phyloP scores from a whole-genome alignment of 2,113 vertebrate species.

The Brachyistius frenatus region DNA sequence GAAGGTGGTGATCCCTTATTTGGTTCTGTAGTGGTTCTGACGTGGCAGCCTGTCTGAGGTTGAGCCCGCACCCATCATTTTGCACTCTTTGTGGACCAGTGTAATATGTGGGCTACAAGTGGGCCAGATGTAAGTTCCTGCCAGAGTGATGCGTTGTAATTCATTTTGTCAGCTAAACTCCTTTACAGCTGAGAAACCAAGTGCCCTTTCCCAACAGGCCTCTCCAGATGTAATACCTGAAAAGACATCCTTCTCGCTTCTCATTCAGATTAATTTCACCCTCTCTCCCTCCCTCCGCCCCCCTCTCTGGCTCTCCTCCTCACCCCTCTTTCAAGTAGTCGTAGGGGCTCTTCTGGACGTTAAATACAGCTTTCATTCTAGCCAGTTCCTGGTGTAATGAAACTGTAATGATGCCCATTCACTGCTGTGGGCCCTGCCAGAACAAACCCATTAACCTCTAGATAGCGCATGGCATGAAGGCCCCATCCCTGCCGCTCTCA shows the following conservation, averaged over 20 bases:
- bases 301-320: background rate
- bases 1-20: too few species aligned
- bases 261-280: constrained; percentile 7
- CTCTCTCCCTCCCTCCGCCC: background rate
- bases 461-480: constrained; percentile 47
- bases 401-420: constrained; percentile 73
- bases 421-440: constrained; percentile 54
- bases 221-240: constrained; percentile 40
- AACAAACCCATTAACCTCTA: constrained; percentile 73
- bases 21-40: too few species aligned
- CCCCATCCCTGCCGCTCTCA: constrained; percentile 26
- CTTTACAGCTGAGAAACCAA: background rate
- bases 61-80: too few species aligned
- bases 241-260: constrained; percentile 20
- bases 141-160: background rate
- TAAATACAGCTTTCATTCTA: constrained; percentile 65
- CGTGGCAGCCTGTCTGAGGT: too few species aligned
- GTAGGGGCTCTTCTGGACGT: constrained; percentile 49
- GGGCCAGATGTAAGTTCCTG: background rate
- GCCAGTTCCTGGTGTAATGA: constrained; percentile 60
- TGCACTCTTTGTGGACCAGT: background rate
- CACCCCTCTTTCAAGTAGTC: constrained; percentile 29
- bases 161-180: background rate
- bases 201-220: background rate
- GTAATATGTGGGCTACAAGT: background rate